Conservation (phyloP, 2,888 invertebrate species). For the Leptodirus hochenwartii region DNA sequence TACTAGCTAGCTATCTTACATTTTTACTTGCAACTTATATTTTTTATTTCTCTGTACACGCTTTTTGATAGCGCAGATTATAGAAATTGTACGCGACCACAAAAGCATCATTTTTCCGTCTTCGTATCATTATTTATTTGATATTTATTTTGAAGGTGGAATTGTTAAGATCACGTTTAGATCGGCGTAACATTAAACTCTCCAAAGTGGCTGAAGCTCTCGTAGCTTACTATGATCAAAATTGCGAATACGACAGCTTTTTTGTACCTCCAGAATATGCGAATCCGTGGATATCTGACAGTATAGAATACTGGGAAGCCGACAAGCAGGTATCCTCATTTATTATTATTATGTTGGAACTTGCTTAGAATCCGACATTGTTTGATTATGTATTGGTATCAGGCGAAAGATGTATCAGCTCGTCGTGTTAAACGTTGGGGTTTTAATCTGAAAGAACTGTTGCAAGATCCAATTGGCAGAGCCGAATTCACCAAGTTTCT, state of each 20-base stretch:
- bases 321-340: no score
- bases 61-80: no score
- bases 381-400: no score
- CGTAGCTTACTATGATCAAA: constrained; percentile 87
- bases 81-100: no score
- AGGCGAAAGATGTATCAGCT: constrained; percentile 79
- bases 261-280: constrained; percentile 82
- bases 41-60: no score
- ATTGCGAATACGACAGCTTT: constrained; percentile 91
- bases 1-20: no score
- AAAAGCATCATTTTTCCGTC: no score
- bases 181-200: constrained; percentile 74
- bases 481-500: constrained; percentile 94
- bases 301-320: constrained; percentile 92
- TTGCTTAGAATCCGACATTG: no score
- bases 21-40: no score
- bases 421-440: constrained; percentile 94
- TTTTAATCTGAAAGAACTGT: constrained; percentile 84
- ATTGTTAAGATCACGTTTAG: constrained; percentile 57
- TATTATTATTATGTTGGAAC: no score
- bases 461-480: constrained; percentile 86
- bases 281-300: constrained; percentile 95
- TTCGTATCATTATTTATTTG: no score
- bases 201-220: constrained; percentile 93
- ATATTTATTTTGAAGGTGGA: no score